Base-by-base conservation (phyloP, 1,140 invertebrate genomes). In the Trissolcus basalis region DNA sequence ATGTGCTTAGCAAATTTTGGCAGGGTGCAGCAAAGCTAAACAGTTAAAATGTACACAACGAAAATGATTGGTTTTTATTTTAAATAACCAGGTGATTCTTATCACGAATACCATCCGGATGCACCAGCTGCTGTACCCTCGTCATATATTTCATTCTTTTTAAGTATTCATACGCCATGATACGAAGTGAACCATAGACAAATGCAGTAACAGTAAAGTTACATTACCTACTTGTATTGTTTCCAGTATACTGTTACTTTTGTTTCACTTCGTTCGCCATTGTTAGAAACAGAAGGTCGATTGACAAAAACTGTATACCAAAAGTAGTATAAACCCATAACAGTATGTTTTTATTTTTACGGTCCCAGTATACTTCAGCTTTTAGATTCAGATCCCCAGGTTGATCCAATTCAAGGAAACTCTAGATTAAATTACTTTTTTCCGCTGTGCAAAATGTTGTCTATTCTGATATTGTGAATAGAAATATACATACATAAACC, bases 171-270 rank as follows among this genome's bases (percentile, higher is more conserved):
- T 19, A 10, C 12, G 32, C 43, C 58, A 63, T 19, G 33, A 61
- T 36, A 13, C 54, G 35, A 54, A 69, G 50, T 69, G 50, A 61
- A 61, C 51, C 67, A 61, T 70, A 70, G 16, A 70, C 50, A 61
- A 70, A 61, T 55, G 61, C 51, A 41, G 44, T 70, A 70, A 70
- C 67, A 61, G 51, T 70, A 61, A 70, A 70, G 19, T 11, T 61
- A 44, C 55, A 70, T 16, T 70, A 58, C 61, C 19, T 3, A 27
- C 19, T 27, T 27, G 1, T 70, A 70, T 61, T 55, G 50, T 61
- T 61, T 61, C 48, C 39, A 45, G 67, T 70, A 61, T 70, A 47
- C 51, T 61, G 14, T 61, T 61, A 43, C 50, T 32, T 13, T 61
- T 63, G 44, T 70, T 49, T 50, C 8, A 11, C 51, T 70, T 63